These are phyloP conservation scores for Ptiloglossa arizonensis DNA, from an alignment of 1,140 invertebrate genomes.

Conservation along the genomic window DNA sequence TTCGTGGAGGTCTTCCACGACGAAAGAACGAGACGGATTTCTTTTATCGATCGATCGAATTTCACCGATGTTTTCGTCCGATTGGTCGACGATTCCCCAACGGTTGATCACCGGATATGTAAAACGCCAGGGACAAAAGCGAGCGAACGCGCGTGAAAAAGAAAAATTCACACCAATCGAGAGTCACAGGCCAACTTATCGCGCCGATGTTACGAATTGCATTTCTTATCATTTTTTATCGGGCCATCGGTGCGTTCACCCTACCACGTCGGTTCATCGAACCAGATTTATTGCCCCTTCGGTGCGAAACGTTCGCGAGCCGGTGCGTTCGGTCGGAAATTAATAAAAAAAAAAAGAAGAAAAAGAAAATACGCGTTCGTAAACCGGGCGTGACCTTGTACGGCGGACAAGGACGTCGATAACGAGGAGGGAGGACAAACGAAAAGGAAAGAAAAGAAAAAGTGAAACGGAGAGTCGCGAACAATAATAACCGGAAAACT, in stretches of 20 bases:
- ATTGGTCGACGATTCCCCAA: too few relatives aligned
- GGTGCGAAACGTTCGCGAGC: slow-evolving; percentile 41
- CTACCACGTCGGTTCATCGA: slow-evolving; percentile 57
- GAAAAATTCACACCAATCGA: slow-evolving; percentile 7
- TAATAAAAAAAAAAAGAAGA: too few relatives aligned
- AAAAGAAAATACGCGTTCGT: too few relatives aligned
- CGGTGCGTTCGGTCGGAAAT: slow-evolving; percentile 26
- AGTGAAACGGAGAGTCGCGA: slow-evolving; percentile 11
- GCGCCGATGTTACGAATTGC: slow-evolving; percentile 59
- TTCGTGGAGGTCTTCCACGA: too few relatives aligned
- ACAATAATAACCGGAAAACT: slow-evolving; percentile 52
- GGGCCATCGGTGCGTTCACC: slow-evolving; percentile 55
- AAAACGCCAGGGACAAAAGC: not conserved
- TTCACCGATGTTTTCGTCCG: too few relatives aligned
- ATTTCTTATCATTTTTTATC: slow-evolving; percentile 66
- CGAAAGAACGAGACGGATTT: too few relatives aligned
- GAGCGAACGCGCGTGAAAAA: not conserved
- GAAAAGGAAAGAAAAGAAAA: too few relatives aligned
- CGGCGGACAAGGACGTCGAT: slow-evolving; percentile 3
- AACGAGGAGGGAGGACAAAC: not conserved
- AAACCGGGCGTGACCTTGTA: not conserved
- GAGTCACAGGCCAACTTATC: slow-evolving; percentile 57
- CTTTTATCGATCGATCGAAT: too few relatives aligned
- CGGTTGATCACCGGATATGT: too few relatives aligned
- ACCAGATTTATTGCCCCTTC: slow-evolving; percentile 52